Conservation (phyloP, 2,113 vertebrate species). For the Sinocyclocheilus maitianheensis region DNA sequence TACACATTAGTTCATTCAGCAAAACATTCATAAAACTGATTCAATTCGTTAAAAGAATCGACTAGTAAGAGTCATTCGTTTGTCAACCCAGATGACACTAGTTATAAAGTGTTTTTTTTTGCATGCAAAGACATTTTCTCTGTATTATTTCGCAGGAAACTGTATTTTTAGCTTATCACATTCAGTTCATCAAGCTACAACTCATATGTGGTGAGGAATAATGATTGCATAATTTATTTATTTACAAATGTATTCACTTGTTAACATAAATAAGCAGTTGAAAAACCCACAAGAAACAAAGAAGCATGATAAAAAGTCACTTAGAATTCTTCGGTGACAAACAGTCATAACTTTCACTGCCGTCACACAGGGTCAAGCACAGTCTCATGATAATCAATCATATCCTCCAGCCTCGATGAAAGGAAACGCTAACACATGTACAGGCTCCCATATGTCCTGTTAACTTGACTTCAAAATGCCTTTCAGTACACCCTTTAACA, state of each 20-base stretch:
- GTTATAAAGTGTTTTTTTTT: neutral
- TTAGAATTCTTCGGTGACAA: neutral
- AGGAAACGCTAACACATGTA: constrained; percentile 39
- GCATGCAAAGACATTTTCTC: neutral
- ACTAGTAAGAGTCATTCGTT: neutral
- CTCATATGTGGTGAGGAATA: neutral
- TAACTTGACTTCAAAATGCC: constrained; percentile 31
- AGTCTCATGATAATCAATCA: constrained; percentile 27
- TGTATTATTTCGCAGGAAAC: neutral
- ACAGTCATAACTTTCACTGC: constrained; percentile 14
- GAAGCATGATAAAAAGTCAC: neutral
- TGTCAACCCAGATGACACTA: too few relatives aligned
- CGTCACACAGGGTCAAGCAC: constrained; percentile 1
- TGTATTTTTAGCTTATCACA: neutral
- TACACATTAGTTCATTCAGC: neutral
- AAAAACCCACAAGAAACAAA: neutral
- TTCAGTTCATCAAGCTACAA: neutral
- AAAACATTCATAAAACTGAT: neutral
- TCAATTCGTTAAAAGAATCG: neutral
- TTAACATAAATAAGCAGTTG: neutral
- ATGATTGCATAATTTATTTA: neutral
- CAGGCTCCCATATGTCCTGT: constrained; percentile 34
- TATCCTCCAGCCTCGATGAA: constrained; percentile 30
- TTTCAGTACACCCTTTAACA: constrained; percentile 32
- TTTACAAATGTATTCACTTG: neutral